These are phyloP conservation scores for Harpalus rubripes DNA, from an alignment of 2,888 invertebrate species.

Conservation along the genomic window DNA sequence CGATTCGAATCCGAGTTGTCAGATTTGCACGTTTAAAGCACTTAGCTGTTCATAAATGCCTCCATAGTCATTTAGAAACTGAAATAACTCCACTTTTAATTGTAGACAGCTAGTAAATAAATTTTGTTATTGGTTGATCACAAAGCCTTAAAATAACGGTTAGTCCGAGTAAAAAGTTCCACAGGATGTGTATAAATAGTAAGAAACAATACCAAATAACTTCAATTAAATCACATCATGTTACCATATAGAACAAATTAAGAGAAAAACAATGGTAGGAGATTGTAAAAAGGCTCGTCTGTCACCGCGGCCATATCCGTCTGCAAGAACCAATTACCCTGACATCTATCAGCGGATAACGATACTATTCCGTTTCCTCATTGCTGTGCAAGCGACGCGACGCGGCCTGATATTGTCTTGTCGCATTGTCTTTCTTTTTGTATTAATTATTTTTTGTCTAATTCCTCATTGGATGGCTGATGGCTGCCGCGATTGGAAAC, in stretches of 20 bases:
- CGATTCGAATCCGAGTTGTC: no score
- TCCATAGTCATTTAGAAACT: no score
- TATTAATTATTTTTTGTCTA: conserved; percentile 64
- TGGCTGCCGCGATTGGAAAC: conserved; percentile 54
- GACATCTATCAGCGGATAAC: conserved; percentile 41
- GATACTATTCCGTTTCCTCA: conserved; percentile 46
- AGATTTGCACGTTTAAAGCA: no score
- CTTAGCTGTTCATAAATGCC: no score
- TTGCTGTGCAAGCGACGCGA: conserved; percentile 24
- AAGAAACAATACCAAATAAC: neutral
- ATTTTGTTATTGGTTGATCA: neutral
- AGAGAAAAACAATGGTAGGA: conserved; percentile 28
- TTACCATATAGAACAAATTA: conserved; percentile 49
- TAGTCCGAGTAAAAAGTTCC: neutral
- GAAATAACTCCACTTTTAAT: no score
- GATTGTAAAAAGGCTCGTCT: conserved; percentile 28
- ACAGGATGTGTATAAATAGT: conserved; percentile 2
- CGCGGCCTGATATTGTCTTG: conserved; percentile 55
- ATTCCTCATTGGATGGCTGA: conserved; percentile 41
- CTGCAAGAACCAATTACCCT: conserved; percentile 47
- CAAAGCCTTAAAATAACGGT: neutral
- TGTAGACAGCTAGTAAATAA: neutral
- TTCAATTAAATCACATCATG: neutral
- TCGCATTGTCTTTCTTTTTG: conserved; percentile 59
- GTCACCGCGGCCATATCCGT: conserved; percentile 33